phyloP scores from a whole-genome alignment of 2,888 invertebrate species.

The Tenodera sinensis region DNA sequence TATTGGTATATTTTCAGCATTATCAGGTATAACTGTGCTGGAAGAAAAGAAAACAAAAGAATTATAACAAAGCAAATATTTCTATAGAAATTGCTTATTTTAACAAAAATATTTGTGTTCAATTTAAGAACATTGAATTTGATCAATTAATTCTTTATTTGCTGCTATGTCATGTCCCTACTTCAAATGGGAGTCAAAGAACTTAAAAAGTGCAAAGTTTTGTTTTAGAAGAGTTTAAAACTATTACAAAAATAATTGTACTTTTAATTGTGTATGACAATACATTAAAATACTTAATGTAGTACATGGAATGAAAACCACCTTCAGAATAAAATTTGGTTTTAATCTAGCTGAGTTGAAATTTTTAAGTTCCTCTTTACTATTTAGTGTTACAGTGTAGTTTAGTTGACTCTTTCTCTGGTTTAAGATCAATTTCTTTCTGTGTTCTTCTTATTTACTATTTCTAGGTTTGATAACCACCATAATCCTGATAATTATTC shows the following conservation, averaged over 20 bases:
- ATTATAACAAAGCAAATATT: background rate
- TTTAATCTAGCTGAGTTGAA: background rate
- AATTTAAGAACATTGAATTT: background rate
- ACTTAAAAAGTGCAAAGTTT: background rate
- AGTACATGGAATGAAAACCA: background rate
- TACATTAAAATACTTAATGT: too few relatives aligned
- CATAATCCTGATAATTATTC: background rate
- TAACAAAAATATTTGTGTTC: background rate
- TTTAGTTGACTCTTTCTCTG: background rate
- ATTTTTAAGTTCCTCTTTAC: background rate
- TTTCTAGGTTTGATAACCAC: background rate
- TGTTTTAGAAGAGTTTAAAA: background rate
- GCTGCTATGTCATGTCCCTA: background rate
- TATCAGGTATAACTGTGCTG: too few relatives aligned
- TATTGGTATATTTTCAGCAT: background rate
- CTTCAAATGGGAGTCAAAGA: background rate
- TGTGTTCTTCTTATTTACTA: background rate
- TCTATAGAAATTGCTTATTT: background rate
- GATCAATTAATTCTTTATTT: background rate
- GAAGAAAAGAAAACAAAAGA: too few relatives aligned
- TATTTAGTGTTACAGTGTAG: background rate
- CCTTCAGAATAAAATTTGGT: background rate
- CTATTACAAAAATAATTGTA: background rate
- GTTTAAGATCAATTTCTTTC: background rate
- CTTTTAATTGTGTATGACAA: background rate